Evolutionary conservation across 2,888 invertebrate species (phyloP).

Genomic region (Cheilosia grossa): DNA sequence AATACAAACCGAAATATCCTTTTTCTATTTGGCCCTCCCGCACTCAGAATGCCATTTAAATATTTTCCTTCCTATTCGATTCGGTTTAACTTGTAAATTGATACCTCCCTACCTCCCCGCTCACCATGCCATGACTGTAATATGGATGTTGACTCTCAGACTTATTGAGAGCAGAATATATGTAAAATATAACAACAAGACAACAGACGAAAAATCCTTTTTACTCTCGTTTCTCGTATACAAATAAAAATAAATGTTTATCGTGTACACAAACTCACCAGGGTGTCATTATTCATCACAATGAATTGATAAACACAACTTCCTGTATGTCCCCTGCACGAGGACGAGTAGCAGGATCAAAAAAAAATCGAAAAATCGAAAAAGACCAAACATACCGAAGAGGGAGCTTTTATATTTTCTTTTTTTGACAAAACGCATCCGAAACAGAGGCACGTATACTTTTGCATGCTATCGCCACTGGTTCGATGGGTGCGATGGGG

Average conservation of each 20-base stretch:
- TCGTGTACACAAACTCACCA: conserved; percentile 65
- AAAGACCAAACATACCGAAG: background rate
- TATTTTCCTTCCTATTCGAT: conserved; percentile 32
- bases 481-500: conserved; percentile 11
- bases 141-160: conserved; percentile 55
- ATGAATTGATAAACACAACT: conserved; percentile 67
- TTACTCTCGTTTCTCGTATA: conserved; percentile 61
- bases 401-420: conserved; percentile 14
- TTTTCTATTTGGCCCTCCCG: conserved; percentile 14
- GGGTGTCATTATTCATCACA: conserved; percentile 72
- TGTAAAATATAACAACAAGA: too few relatives aligned
- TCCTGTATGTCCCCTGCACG: conserved; percentile 34
- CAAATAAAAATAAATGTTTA: too few relatives aligned
- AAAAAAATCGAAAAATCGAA: background rate
- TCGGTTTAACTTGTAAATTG: conserved; percentile 50
- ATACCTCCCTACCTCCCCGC: too few relatives aligned
- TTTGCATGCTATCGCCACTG: conserved; percentile 14
- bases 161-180: conserved; percentile 13
- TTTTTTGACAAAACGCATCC: conserved; percentile 49
- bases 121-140: conserved; percentile 30
- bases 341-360: background rate
- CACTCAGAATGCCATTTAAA: conserved; percentile 38
- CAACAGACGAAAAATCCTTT: conserved; percentile 42
- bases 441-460: conserved; percentile 1
- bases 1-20: conserved; percentile 19